These are phyloP conservation scores for Pristiophorus japonicus DNA, from an alignment of 2,113 vertebrate species.

Conservation along the genomic window DNA sequence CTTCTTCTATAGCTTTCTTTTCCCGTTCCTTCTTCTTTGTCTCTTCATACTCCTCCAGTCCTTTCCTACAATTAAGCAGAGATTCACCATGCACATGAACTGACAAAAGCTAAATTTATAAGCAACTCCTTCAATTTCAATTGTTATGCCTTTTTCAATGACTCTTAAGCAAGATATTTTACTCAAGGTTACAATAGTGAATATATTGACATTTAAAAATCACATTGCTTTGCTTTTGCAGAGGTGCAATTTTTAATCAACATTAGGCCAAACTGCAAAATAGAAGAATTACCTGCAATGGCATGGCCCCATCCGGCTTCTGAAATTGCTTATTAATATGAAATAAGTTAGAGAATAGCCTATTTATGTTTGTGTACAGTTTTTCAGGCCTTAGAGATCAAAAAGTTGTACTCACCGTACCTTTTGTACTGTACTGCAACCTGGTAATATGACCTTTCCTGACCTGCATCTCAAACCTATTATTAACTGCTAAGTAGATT, in stretches of 20 bases:
- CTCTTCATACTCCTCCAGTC: constrained; percentile 67
- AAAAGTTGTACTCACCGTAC: constrained; percentile 48
- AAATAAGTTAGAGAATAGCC: constrained; percentile 68
- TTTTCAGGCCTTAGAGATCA: constrained; percentile 50
- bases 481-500: constrained; percentile 93
- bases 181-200: constrained; percentile 64
- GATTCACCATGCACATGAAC: constrained; percentile 38
- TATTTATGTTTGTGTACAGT: constrained; percentile 57
- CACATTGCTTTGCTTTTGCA: constrained; percentile 65
- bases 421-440: constrained; percentile 58
- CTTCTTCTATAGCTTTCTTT: constrained; percentile 55
- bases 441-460: constrained; percentile 64
- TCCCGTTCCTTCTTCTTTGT: constrained; percentile 63
- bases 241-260: constrained; percentile 71
- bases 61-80: constrained; percentile 59
- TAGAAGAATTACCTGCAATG: constrained; percentile 88
- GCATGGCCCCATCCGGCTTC: constrained; percentile 67
- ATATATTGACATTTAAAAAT: constrained; percentile 81
- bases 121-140: constrained; percentile 45
- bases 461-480: constrained; percentile 76
- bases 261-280: constrained; percentile 88
- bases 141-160: constrained; percentile 54
- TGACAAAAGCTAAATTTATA: constrained; percentile 31
- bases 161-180: constrained; percentile 52
- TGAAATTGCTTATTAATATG: constrained; percentile 83